A percentile compares a stretch with the other conserved stretches of the same genome.
phyloP scores from a whole-genome alignment of 64 coral and sea anemone species.

The Trachythela sp. region DNA sequence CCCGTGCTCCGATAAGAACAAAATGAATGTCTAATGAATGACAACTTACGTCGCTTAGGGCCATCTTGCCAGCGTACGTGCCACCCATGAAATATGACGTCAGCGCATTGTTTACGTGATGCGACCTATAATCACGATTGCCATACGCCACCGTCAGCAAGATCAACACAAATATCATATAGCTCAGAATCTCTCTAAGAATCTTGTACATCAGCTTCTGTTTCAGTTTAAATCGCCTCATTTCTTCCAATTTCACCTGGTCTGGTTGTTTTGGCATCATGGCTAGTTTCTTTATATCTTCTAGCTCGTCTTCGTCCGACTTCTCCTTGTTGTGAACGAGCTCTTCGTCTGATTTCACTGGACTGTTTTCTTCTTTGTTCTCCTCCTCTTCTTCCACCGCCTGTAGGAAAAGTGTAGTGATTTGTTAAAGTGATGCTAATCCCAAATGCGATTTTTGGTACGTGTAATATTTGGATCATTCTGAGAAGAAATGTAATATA shows the following conservation, averaged over 20 bases:
- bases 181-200: constrained; percentile 65
- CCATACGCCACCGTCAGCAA: constrained; percentile 74
- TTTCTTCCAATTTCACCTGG: constrained; percentile 65
- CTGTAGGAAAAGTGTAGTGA: background rate
- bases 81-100: constrained; percentile 9
- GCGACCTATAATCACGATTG: constrained; percentile 67
- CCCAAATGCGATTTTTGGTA: no score
- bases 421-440: no score
- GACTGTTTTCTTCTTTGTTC: constrained; percentile 41
- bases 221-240: constrained; percentile 64
- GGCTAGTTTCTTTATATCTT: constrained; percentile 29
- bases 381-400: constrained; percentile 39
- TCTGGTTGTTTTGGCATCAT: constrained; percentile 65
- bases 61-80: background rate
- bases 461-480: no score
- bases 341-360: constrained; percentile 46
- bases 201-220: constrained; percentile 76
- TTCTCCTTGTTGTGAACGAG: constrained; percentile 27
- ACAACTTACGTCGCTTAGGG: background rate
- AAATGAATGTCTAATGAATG: no score
- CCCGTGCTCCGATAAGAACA: no score
- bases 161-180: constrained; percentile 62
- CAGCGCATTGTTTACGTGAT: background rate
- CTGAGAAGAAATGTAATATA: no score
- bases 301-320: constrained; percentile 9